Base-by-base conservation (phyloP, 1,140 invertebrate genomes). In the Apis laboriosa region DNA sequence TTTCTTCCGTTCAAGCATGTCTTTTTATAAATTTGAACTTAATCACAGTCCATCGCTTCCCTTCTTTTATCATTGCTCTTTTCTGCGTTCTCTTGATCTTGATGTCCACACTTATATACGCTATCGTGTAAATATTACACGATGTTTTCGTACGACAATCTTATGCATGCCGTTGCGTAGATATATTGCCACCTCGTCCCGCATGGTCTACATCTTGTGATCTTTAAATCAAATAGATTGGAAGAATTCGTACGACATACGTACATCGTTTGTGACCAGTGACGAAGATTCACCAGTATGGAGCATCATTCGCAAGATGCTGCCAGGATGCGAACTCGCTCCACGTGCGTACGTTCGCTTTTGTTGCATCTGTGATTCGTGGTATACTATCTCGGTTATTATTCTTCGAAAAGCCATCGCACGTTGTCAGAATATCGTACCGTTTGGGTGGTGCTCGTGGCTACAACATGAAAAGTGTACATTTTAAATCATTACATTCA, bases 251-350 rank as follows among this genome's bases (percentile, higher is more conserved):
- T 88, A 88, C 87, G 80, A 63, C 67, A 85, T 75, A 78, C 64
- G 85, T 88, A 86, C 85, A 81, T 85, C 58, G 83, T 87, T 84
- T 76, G 51, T 43, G 61, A 87, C 60, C 79, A 78, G 78, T 55
- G n/a, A 28, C 11, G 9, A 13, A n/a, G 17, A 55, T 83, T 96
- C 95, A 97, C 96, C 96, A 97, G 88, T 97, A 97, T 0, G 97
- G 96, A 1, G 93, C 93, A 84, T 95, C 95, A 76, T 95, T 96
- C 49, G 96, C 94, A 9, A 97, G 92, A 88, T 97, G 96, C 55
- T 95, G 96, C 97, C 97, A 97, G 73, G 96, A 96, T 0, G 96
- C 96, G 89, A 97, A 97, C 87, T 97, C 95, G 21, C 96, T 95
- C 96, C 96, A 97, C 1, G 95, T 94, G 71, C 95, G 94, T 34